A percentile compares a stretch with the other conserved stretches of the same genome.
These are phyloP conservation scores for Cryptotermes secundus DNA, from an alignment of 1,140 invertebrate species.

Conservation along the genomic window DNA sequence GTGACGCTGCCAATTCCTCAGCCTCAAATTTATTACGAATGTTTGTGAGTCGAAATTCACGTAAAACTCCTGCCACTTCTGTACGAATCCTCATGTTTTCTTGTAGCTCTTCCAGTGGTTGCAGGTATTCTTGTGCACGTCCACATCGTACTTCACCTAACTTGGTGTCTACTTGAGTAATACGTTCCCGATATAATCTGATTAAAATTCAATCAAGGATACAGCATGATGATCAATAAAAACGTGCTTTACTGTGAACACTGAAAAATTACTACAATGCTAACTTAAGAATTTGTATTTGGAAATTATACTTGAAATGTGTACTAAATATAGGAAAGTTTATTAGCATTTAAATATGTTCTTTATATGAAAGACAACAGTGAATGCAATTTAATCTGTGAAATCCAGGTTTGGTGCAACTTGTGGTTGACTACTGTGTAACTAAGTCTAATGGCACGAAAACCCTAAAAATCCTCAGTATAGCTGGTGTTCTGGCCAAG, in stretches of 20 bases:
- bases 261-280: neutral
- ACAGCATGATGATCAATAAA: too few species aligned
- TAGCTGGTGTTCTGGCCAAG: too few species aligned
- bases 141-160: slow-evolving; percentile 81
- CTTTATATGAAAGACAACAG: too few species aligned
- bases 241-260: too few species aligned
- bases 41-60: slow-evolving; percentile 74
- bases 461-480: too few species aligned
- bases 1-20: slow-evolving; percentile 82
- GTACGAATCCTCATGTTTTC: slow-evolving; percentile 84
- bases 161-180: slow-evolving; percentile 80
- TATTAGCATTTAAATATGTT: too few species aligned
- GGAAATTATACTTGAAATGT: neutral
- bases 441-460: too few species aligned
- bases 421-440: too few species aligned
- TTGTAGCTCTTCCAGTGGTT: slow-evolving; percentile 78
- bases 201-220: neutral
- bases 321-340: too few species aligned
- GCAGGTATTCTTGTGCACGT: slow-evolving; percentile 82
- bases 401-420: too few species aligned
- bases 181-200: slow-evolving; percentile 81
- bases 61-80: slow-evolving; percentile 85
- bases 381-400: too few species aligned
- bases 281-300: neutral
- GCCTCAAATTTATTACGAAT: slow-evolving; percentile 85